Evolutionary conservation across 2,888 invertebrate species (phyloP), one percentile per base, ranked within the genome.

Genomic region (Notodonta ziczac): DNA sequence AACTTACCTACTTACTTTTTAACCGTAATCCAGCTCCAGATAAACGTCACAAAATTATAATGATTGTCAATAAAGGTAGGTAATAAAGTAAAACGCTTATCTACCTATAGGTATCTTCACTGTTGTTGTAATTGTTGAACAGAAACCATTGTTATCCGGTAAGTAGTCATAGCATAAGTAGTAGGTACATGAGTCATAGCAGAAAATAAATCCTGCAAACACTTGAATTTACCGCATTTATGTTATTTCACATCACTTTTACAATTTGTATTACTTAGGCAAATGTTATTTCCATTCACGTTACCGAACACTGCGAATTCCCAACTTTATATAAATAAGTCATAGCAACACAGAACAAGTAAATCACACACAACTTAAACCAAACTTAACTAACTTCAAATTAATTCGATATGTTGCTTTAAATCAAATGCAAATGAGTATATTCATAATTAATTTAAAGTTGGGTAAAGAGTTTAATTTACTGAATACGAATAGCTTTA

Each of bases 151-250:
- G 77, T 81, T 72, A 72, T 70, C 60, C 66, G 59, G 46, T 68
- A 16, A 14, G 39, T 39, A 24, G 24, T 24, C 24, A 24, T 24
- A 24, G 24, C 24, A 2, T 24, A 24, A n/a, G n/a, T n/a, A n/a
- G n/a, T n/a, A n/a, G n/a, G 24, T 42, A 58, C 63, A 80, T 85
- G 84, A 85, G 65, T 85, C 85, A 85, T 77, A 69, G 63, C 71
- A 77, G 70, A 74, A 81, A 74, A 78, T 76, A 76, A 77, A 70
- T 70, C 57, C 54, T 68, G 50, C 67, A 66, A 61, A 57, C 77
- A 76, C 75, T 84, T 81, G 73, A 85, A 85, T 81, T 86, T 86
- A 73, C 83, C 84, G 85, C 85, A 76, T 72, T 76, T 76, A 74
- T 68, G 67, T 71, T 72, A 71, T 67, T 58, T 60, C 64, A 70